Evolutionary conservation across 2,888 invertebrate genomes (phyloP).

Genomic region (Mythimna loreyi): DNA sequence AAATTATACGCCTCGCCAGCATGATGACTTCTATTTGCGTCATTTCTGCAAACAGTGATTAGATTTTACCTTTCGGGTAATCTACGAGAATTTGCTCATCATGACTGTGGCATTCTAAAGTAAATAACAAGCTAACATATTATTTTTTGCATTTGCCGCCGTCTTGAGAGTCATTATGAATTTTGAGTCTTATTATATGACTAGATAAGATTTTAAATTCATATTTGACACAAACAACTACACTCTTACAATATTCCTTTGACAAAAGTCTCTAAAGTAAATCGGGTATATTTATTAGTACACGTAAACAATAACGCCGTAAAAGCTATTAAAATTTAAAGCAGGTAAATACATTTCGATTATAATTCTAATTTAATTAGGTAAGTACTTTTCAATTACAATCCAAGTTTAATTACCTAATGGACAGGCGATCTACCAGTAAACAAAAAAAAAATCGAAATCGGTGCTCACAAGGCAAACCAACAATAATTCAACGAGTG

Average conservation of each 20-base stretch:
- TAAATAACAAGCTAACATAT: neutral
- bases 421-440: neutral
- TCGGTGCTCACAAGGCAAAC: conserved; percentile 63
- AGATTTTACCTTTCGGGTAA: conserved; percentile 46
- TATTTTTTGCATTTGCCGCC: neutral
- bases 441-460: conserved; percentile 39
- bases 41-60: conserved; percentile 55
- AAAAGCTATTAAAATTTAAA: too few species aligned
- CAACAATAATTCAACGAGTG: conserved; percentile 68
- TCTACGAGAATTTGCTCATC: conserved; percentile 17
- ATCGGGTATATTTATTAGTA: too few species aligned
- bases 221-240: neutral
- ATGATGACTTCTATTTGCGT: conserved; percentile 53
- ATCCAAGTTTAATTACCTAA: conserved; percentile 6
- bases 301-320: too few species aligned
- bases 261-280: too few species aligned
- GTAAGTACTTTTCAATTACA: neutral
- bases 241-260: neutral
- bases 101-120: conserved; percentile 17
- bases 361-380: too few species aligned
- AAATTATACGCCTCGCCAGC: conserved; percentile 54
- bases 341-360: too few species aligned
- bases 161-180: too few species aligned
- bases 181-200: too few species aligned
- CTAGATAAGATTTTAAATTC: neutral